Evolutionary conservation across 1,140 invertebrate genomes (phyloP), one percentile per base, ranked within the genome.

Genomic region (Bombus sibiricus): DNA sequence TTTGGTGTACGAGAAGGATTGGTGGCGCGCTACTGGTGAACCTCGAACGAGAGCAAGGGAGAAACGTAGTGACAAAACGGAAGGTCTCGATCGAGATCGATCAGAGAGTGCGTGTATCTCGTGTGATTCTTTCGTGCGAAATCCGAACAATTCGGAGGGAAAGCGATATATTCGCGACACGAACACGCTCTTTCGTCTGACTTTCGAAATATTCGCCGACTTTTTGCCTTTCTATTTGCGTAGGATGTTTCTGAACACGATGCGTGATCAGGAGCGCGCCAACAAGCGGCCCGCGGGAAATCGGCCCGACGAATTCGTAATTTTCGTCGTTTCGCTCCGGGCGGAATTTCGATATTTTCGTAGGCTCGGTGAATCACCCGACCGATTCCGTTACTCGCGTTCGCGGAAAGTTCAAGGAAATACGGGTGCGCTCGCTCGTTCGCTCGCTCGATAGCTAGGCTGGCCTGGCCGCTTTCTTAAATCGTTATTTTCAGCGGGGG

Each of bases 371-470:
- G 68, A 88, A 78, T 89, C 88, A 81, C 32, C 72, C 53, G 62
- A 39, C 77, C 77, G 81, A 73, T 85, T 88, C 73, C 64, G 73
- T 88, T 85, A 85, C 34, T 69, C 66, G 75, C 62, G 66, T 71
- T 85, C 78, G 85, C 62, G 87, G 71, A 89, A 89, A 89, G 87
- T 89, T 89, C 88, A 89, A 89, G 87, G 83, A 81, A 88, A 88
- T 72, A 57, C 22, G 75, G 32, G 74, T 57, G 18, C 71, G 81
- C 37, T 43, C 32, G 53, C 34, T 32, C 15, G 39, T 9, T 18
- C 41, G 73, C 41, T 34, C 43, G 41, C 71, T 73, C 66, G 66
- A 34, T 43, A 32, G 53, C 25, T 22, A 22, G 8, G 32, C 15
- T 32, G 41, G 41, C 10, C 9, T n/a, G 41, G 13, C 32, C 15